These are phyloP conservation scores for Poeciliopsis prolifica DNA, from an alignment of 2,113 vertebrate species.

Conservation along the genomic window DNA sequence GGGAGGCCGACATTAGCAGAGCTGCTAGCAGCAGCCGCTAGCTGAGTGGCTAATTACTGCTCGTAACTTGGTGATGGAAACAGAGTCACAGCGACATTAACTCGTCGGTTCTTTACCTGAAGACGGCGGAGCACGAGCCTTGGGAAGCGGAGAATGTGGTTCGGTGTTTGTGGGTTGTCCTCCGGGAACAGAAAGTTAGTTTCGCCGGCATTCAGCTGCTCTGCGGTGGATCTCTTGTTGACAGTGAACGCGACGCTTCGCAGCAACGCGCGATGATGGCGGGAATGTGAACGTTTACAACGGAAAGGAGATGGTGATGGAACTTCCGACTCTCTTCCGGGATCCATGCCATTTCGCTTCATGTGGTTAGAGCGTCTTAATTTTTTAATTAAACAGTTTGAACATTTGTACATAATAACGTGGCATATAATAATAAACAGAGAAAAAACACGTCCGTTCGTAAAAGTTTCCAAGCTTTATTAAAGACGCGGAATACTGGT, in stretches of 20 bases:
- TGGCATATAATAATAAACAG: no score
- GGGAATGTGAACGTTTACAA: slow-evolving; percentile 81
- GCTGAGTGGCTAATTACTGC: slow-evolving; percentile 67
- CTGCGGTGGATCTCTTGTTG: slow-evolving; percentile 70
- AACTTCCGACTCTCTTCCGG: neutral
- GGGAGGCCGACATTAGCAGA: slow-evolving; percentile 69
- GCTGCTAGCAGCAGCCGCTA: slow-evolving; percentile 53
- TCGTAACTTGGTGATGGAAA: slow-evolving; percentile 60
- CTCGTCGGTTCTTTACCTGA: slow-evolving; percentile 46
- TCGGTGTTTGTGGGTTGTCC: slow-evolving; percentile 5
- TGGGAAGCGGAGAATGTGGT: slow-evolving; percentile 14
- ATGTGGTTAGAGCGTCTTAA: neutral
- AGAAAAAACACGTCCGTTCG: no score
- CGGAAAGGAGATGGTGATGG: slow-evolving; percentile 65
- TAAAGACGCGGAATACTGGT: no score
- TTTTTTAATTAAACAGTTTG: no score
- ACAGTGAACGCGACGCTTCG: slow-evolving; percentile 67
- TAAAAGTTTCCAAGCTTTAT: no score
- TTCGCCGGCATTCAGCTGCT: slow-evolving; percentile 76
- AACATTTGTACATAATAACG: no score
- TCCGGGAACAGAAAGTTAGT: slow-evolving; percentile 37
- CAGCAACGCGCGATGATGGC: slow-evolving; percentile 77
- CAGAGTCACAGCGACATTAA: neutral
- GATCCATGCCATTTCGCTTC: neutral
- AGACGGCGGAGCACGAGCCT: slow-evolving; percentile 1